Evolutionary conservation across 2,113 vertebrate genomes (phyloP).

Genomic region (Ibidorhyncha struthersii): DNA sequence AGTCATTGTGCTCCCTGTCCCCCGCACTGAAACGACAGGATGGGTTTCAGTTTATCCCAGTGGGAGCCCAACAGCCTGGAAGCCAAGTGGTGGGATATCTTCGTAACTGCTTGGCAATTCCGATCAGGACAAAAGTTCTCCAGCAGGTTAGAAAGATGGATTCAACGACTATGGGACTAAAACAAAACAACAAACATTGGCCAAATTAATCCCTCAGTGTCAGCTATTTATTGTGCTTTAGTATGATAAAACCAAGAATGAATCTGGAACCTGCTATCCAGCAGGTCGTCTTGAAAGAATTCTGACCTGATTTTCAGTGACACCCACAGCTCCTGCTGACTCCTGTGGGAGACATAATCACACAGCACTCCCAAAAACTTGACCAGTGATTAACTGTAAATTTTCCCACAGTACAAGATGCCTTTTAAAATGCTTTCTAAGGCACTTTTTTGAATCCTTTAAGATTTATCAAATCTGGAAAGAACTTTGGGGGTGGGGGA

Average conservation of each 20-base stretch:
- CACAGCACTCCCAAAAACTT: not conserved
- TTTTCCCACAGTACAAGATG: not conserved
- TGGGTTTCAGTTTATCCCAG: constrained; percentile 65
- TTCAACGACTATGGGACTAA: not conserved
- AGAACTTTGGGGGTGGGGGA: not conserved
- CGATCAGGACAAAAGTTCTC: constrained; percentile 45
- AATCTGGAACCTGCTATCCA: not conserved
- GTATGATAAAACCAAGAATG: not conserved
- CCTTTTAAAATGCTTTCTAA: not conserved
- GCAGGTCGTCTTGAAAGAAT: not conserved
- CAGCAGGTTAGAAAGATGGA: constrained; percentile 47
- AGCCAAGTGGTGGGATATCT: constrained; percentile 48
- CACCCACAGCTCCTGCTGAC: not conserved
- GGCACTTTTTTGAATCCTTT: not conserved
- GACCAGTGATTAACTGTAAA: not conserved
- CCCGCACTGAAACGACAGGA: constrained; percentile 40
- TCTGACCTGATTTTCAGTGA: not conserved
- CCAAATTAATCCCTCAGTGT: not conserved
- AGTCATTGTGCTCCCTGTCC: constrained; percentile 46
- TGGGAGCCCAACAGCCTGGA: constrained; percentile 54
- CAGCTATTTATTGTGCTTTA: not conserved
- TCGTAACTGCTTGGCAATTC: constrained; percentile 57
- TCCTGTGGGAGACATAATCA: not conserved
- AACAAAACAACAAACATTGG: not conserved
- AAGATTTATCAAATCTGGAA: not conserved